Percentiles rank a stretch among this genome's conserved stretches.
Conservation (phyloP, 2,113 vertebrate genomes). For the Rhizomys pruinosus region DNA sequence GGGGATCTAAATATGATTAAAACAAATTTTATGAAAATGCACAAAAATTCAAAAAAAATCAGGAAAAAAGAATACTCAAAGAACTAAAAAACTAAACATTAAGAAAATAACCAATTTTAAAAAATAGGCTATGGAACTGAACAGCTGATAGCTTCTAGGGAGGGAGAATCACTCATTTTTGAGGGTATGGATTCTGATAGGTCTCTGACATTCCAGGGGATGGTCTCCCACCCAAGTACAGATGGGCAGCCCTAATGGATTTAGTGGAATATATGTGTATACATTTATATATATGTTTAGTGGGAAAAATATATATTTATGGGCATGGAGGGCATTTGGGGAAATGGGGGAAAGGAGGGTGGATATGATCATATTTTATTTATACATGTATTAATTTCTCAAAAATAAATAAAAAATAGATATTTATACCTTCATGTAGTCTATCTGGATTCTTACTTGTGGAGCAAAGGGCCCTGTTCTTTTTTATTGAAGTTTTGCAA, state of each 20-base stretch:
- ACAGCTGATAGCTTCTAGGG: not conserved
- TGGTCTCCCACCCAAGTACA: not conserved
- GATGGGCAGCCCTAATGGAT: not conserved
- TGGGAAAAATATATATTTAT: not conserved
- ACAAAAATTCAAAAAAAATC: no score
- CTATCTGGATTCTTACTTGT: not conserved
- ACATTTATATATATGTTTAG: no score
- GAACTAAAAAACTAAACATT: not conserved
- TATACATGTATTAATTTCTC: not conserved
- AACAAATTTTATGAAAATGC: no score
- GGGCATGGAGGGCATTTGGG: no score
- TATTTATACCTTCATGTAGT: not conserved
- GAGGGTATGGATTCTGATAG: not conserved
- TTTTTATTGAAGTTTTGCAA: no score
- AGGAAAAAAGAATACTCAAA: no score
- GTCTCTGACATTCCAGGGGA: not conserved
- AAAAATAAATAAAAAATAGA: not conserved
- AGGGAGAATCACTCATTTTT: not conserved
- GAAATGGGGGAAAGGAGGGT: not conserved
- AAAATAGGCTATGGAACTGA: not conserved
- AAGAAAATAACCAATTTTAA: not conserved
- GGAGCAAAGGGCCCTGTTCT: not conserved
- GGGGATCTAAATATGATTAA: no score
- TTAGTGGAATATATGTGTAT: not conserved
- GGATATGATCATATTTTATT: not conserved